Conservation (phyloP, 2,797 vertebrate genomes). For the Tympanoctomys barrerae region DNA sequence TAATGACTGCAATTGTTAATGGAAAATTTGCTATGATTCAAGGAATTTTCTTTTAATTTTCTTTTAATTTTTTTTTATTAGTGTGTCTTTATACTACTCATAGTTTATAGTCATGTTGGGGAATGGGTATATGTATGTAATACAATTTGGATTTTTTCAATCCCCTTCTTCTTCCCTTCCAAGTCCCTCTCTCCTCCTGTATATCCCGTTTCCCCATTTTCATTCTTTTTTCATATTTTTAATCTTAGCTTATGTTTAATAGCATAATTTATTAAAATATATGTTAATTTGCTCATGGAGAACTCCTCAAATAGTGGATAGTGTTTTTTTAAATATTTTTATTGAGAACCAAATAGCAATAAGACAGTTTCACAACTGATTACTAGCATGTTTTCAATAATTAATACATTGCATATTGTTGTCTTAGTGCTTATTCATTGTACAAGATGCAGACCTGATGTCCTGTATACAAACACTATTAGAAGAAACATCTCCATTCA, state of each 20-base stretch:
- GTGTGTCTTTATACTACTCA: not conserved
- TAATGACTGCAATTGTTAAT: not conserved
- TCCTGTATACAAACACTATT: too few relatives aligned
- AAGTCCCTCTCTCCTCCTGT: not conserved
- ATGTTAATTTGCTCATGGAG: not conserved
- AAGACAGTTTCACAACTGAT: too few relatives aligned
- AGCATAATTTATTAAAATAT: not conserved
- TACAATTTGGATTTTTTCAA: not conserved
- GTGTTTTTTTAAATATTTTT: not conserved
- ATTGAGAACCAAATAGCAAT: too few relatives aligned
- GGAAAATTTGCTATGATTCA: not conserved
- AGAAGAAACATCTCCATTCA: too few relatives aligned
- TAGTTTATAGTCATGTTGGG: not conserved
- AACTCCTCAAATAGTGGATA: not conserved
- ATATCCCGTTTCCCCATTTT: not conserved
- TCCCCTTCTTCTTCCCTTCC: not conserved
- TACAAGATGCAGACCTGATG: too few relatives aligned
- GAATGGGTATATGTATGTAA: not conserved
- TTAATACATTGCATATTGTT: too few relatives aligned
- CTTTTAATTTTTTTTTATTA: not conserved
- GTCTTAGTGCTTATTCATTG: too few relatives aligned
- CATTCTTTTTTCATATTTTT: not conserved
- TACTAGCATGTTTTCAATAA: too few relatives aligned
- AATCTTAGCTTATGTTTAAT: not conserved
- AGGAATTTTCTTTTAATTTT: not conserved